Evolutionary conservation across 2,797 vertebrate species (phyloP), one percentile per base, ranked within the genome.

Genomic region (Amniataba percoides): DNA sequence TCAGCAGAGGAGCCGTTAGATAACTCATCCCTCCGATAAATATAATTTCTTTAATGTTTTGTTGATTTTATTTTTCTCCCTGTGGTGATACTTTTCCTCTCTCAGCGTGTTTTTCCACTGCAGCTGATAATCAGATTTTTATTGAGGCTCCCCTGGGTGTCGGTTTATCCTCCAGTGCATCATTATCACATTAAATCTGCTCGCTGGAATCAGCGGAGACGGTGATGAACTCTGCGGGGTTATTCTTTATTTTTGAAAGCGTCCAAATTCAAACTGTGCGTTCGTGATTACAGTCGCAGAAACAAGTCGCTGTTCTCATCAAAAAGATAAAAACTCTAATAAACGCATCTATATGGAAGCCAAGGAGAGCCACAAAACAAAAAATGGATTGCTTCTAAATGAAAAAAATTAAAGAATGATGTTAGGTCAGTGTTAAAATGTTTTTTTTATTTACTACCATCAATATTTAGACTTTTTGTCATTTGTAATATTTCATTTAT

Each of bases 41-140:
- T 18, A 49, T 55, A 0, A 16, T 36, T 62, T 55, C n/a, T 79
- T 72, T 56, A 61, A 56, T 74, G 59, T 52, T 40, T 42, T 21
- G 62, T 64, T 76, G 77, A 31, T 81, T 76, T 55, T 5, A 16
- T 48, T 40, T 11, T 34, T 12, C 62, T 66, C 31, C 74, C 66
- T 9, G 58, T 11, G 67, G 62, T 68, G 14, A 55, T 57, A 10
- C n/a, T 43, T 59, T 40, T 40, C 42, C 27, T 48, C 66, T 21
- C 23, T 45, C 71, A 13, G 14, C 18, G 40, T 65, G 64, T 78
- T 79, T 51, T 63, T 71, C 46, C 57, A 53, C 78, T 76, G 78
- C 78, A 66, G 78, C 63, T 12, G 45, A 70, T 66, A 25, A 78
- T 76, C 71, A 62, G 43, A 48, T 52, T 46, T 27, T 7, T 77